A percentile compares a stretch with the other conserved stretches of the same genome.
Conservation (phyloP, 1,140 invertebrate genomes). For the Drosophila tsacasi region DNA sequence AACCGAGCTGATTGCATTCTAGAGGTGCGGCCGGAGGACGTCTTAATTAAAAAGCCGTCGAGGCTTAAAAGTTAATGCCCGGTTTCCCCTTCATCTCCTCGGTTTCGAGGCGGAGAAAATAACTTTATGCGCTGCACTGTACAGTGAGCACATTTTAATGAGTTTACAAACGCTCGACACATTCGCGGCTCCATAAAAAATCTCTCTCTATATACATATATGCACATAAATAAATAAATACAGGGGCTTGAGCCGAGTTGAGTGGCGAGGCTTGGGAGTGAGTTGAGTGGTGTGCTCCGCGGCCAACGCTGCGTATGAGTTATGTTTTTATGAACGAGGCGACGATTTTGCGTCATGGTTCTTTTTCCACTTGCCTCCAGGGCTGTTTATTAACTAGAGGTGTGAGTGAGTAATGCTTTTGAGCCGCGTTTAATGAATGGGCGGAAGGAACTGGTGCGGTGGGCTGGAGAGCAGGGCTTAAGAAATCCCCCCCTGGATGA, state of each 20-base stretch:
- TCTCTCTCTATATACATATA: slow-evolving; percentile 3
- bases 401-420: slow-evolving; percentile 43
- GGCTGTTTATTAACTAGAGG: slow-evolving; percentile 54
- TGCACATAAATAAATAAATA: slow-evolving; percentile 53
- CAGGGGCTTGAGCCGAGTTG: slow-evolving; percentile 43
- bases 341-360: slow-evolving; percentile 40
- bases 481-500: slow-evolving; percentile 36
- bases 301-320: slow-evolving; percentile 63
- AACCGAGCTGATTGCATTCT: slow-evolving; percentile 51
- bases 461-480: slow-evolving; percentile 23
- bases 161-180: slow-evolving; percentile 83
- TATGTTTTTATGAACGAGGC: slow-evolving; percentile 57
- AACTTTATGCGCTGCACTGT: slow-evolving; percentile 67
- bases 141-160: slow-evolving; percentile 74
- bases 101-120: slow-evolving; percentile 29
- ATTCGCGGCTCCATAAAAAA: slow-evolving; percentile 72
- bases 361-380: slow-evolving; percentile 21
- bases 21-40: slow-evolving; percentile 11
- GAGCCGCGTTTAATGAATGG: slow-evolving; percentile 53
- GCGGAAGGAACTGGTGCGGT: slow-evolving; percentile 15
- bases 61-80: slow-evolving; percentile 51
- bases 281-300: slow-evolving; percentile 9
- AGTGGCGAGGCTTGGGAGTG: slow-evolving; percentile 35
- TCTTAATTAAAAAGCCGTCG: slow-evolving; percentile 57
- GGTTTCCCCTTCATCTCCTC: slow-evolving; percentile 16